A percentile compares a stretch with the other conserved stretches of the same genome.
Evolutionary conservation across 1,140 invertebrate genomes (phyloP).

Genomic region (Dolichoris vasculosae): DNA sequence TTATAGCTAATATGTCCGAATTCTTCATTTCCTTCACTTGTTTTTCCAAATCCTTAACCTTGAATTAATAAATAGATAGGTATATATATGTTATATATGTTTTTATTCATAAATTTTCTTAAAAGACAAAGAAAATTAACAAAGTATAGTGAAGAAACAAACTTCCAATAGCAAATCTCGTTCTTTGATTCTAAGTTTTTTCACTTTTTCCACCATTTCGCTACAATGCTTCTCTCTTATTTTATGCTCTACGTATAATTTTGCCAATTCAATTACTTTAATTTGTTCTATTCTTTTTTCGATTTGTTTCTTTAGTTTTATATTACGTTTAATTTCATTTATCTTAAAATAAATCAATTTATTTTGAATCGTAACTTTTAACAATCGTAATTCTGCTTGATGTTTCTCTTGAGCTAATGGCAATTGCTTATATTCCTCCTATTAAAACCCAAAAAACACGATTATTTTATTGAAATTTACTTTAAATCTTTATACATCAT

Average conservation of each 20-base stretch:
- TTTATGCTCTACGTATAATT: constrained; percentile 36
- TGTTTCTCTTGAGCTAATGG: constrained; percentile 27
- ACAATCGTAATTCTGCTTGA: constrained; percentile 10
- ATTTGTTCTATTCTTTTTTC: constrained; percentile 31
- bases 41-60: constrained; percentile 29
- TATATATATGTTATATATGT: no score
- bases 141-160: background rate
- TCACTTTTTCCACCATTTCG: background rate
- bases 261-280: constrained; percentile 46
- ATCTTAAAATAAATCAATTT: constrained; percentile 29
- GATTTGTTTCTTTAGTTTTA: constrained; percentile 29
- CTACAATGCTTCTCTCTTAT: constrained; percentile 20
- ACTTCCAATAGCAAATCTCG: constrained; percentile 20
- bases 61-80: no score
- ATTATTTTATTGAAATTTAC: background rate
- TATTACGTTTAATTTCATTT: constrained; percentile 5
- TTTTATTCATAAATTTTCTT: background rate
- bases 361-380: constrained; percentile 11
- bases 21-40: constrained; percentile 17
- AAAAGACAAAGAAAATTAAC: background rate
- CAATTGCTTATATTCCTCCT: constrained; percentile 45
- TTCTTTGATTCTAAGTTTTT: constrained; percentile 19
- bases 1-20: background rate
- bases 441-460: background rate
- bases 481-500: background rate